phyloP scores from a whole-genome alignment of 2,888 invertebrate genomes.

The Conops quadrifasciatus region DNA sequence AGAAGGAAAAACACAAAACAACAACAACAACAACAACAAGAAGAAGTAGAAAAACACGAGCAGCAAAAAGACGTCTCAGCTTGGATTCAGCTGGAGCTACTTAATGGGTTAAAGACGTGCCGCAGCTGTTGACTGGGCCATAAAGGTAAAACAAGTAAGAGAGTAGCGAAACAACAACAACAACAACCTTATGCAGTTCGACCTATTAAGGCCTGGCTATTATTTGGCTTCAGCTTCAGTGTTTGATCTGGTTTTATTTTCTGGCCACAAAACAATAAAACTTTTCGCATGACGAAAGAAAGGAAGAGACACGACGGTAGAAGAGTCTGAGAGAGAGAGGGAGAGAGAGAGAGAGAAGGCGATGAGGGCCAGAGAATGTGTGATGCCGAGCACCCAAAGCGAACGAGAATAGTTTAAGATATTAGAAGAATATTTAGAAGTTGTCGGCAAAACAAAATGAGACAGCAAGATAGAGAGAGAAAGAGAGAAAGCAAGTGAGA shows the following conservation, averaged over 20 bases:
- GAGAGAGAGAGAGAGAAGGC: not conserved
- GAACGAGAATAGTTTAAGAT: too few relatives aligned
- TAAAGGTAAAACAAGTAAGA: not conserved
- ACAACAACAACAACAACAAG: not conserved
- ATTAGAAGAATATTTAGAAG: too few relatives aligned
- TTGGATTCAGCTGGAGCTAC: conserved; percentile 2
- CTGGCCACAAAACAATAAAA: not conserved
- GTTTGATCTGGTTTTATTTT: conserved; percentile 26
- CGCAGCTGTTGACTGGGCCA: not conserved
- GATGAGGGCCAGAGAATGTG: too few relatives aligned
- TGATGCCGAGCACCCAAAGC: too few relatives aligned
- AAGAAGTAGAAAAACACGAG: not conserved
- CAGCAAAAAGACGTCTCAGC: conserved; percentile 13
- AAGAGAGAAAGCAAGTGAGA: too few relatives aligned
- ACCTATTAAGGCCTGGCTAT: conserved; percentile 21
- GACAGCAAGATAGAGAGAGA: too few relatives aligned
- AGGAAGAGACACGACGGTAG: too few relatives aligned
- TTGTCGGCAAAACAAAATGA: too few relatives aligned
- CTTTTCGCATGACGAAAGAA: too few relatives aligned
- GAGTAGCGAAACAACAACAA: not conserved
- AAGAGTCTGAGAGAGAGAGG: not conserved
- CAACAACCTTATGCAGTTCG: conserved; percentile 5
- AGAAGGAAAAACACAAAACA: not conserved
- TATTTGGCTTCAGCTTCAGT: not conserved
- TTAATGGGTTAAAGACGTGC: conserved; percentile 37